These are phyloP conservation scores for Camponotus floridanus DNA, from an alignment of 1,140 invertebrate genomes.

Conservation along the genomic window DNA sequence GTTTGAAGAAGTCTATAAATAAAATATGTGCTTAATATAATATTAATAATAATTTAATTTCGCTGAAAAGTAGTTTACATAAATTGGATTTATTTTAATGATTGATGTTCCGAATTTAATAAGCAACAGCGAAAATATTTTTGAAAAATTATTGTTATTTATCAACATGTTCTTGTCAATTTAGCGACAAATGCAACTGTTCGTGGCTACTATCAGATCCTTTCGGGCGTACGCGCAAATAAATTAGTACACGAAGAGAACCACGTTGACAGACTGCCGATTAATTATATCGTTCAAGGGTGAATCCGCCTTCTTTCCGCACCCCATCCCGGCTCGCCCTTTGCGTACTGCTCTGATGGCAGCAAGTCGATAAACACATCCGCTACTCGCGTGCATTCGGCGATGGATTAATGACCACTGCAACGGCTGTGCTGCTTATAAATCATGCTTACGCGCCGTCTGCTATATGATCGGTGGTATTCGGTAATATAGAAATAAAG, in stretches of 20 bases:
- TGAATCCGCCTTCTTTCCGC: slow-evolving; percentile 59
- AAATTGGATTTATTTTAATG: not conserved
- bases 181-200: slow-evolving; percentile 21
- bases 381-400: slow-evolving; percentile 56
- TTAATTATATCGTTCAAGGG: slow-evolving; percentile 58
- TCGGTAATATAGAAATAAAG: slow-evolving; percentile 8
- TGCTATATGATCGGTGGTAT: slow-evolving; percentile 24
- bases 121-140: not conserved
- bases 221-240: slow-evolving; percentile 25
- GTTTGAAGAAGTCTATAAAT: not conserved
- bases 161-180: not conserved
- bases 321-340: slow-evolving; percentile 40
- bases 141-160: slow-evolving; percentile 12
- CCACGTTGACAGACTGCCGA: slow-evolving; percentile 47
- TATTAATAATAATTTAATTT: not conserved
- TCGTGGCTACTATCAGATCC: not conserved
- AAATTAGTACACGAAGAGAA: slow-evolving; percentile 25
- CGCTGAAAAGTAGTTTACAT: not conserved
- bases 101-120: not conserved
- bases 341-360: slow-evolving; percentile 39
- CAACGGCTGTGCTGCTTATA: slow-evolving; percentile 54
- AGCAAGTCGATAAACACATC: slow-evolving; percentile 58
- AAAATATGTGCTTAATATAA: too few species aligned
- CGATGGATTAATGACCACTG: slow-evolving; percentile 59
- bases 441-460: slow-evolving; percentile 52